Evolutionary conservation across 2,113 vertebrate genomes (phyloP).

Genomic region (Istiophorus platypterus): DNA sequence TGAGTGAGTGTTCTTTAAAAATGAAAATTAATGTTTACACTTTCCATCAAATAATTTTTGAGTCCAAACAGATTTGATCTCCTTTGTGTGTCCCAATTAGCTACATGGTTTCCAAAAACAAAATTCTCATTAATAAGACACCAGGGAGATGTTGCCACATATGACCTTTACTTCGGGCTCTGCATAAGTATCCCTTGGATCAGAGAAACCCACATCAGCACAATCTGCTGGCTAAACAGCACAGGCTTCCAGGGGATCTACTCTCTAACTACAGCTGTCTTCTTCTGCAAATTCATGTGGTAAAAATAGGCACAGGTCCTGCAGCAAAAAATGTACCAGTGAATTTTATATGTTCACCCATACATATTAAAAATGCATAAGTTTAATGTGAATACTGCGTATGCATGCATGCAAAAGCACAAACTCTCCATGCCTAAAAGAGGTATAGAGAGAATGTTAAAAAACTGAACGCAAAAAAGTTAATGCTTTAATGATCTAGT

Average conservation of each 20-base stretch:
- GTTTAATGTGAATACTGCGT: background rate
- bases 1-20: background rate
- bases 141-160: slow-evolving; percentile 18
- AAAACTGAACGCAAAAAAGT: background rate
- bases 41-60: slow-evolving; percentile 8
- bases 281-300: slow-evolving; percentile 15
- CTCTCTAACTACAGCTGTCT: slow-evolving; percentile 42
- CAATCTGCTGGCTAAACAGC: slow-evolving; percentile 45
- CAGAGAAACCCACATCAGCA: slow-evolving; percentile 47
- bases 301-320: slow-evolving; percentile 40
- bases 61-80: slow-evolving; percentile 25
- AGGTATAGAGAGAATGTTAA: rapidly evolving
- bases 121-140: slow-evolving; percentile 56
- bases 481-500: background rate
- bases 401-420: background rate
- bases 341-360: slow-evolving; percentile 6
- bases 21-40: slow-evolving; percentile 4
- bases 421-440: background rate
- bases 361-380: background rate
- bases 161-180: slow-evolving; percentile 60
- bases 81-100: slow-evolving; percentile 1
- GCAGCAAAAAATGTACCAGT: background rate
- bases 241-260: slow-evolving; percentile 37
- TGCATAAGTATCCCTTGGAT: slow-evolving; percentile 27
- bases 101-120: slow-evolving; percentile 38